Evolutionary conservation across 1,140 invertebrate species (phyloP), one percentile per base, ranked within the genome.

Genomic region (Trichomalopsis sarcophagae): DNA sequence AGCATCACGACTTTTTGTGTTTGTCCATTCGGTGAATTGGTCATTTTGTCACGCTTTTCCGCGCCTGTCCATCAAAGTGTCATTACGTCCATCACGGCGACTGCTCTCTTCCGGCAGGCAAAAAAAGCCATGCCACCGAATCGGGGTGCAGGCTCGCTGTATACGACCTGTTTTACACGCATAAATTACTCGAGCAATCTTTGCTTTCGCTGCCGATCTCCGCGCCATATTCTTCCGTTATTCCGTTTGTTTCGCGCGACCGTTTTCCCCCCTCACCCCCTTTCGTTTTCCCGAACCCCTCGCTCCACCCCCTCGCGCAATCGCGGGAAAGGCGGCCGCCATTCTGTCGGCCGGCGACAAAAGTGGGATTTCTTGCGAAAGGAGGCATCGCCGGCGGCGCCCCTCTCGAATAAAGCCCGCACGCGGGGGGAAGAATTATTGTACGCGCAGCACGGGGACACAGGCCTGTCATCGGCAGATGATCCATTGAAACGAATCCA

Each of bases 401-500:
- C 84, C 88, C 87, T 82, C 62, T 85, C 80, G 87, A 86, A 88
- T 62, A 88, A 78, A 36, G 76, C 50, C 17, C 50, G 76, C 10
- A n/a, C 79, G 36, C 50, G 50, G 27, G 10, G 78, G 62, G 36
- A 33, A 66, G 27, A 79, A 23, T n/a, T 17, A 84, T 55, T 47
- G 78, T 40, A 69, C 33, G 81, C 66, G 40, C 36, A 47, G 55
- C 36, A 47, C 40, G 81, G 50, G 84, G 86, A 86, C 85, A 68
- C 30, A 69, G 81, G 75, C 55, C 89, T 90, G 89, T 89, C 89
- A 87, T 74, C 86, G 74, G 85, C 89, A 90, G 89, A 90, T 87
- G 89, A 90, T 88, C 88, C 89, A 89, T 90, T 89, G 88, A 88
- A 89, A 90, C 85, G 88, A 88, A 88, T 88, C 85, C 83, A 81